Evolutionary conservation across 2,113 vertebrate species (phyloP), one percentile per base, ranked within the genome.

Genomic region (Chascanopsetta lugubris): DNA sequence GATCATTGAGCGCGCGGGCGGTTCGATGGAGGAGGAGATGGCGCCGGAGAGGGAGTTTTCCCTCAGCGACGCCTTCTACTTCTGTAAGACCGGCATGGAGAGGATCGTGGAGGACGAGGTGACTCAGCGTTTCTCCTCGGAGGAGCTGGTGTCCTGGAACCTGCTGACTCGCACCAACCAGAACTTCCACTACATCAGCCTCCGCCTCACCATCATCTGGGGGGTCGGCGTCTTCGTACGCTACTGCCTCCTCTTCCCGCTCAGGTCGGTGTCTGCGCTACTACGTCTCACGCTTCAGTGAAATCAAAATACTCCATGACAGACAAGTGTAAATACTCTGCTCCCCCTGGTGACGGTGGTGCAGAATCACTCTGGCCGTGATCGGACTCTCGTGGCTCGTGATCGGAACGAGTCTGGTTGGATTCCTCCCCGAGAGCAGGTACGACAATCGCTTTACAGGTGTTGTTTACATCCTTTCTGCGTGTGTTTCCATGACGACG

Each of bases 121-220:
- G 79, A 98, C 97, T 1, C 95, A 96, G 64, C 86, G 97, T 53
- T 99, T 99, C 88, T 96, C 96, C n/a, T 98, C 97, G 0, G 96
- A 99, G 87, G 96, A 99, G 80, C 86, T 99, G 22, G 93, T 91
- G 40, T 97, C 96, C 53, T 99, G 97, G 97, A 99, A 99, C 84
- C 95, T 99, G n/a, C 95, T 99, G 59, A 99, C 97, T 0, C 92
- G 97, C 72, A 98, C 97, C 81, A 99, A 99, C 50, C 84, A 93
- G 74, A 95, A 98, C 88, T 99, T 99, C 83, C 92, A 91, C 32
- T 96, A 97, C 72, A 92, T 99, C 91, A 99, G 96, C 60, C 86
- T 93, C 12, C 90, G 92, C 11, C 92, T 99, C 79, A 97, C 95
- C 10, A 0, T 95, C 15, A 87, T 98, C 71, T 98, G 97, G 97